Conservation (phyloP, 1,140 invertebrate species). For the Caenorhabditis remanei region DNA sequence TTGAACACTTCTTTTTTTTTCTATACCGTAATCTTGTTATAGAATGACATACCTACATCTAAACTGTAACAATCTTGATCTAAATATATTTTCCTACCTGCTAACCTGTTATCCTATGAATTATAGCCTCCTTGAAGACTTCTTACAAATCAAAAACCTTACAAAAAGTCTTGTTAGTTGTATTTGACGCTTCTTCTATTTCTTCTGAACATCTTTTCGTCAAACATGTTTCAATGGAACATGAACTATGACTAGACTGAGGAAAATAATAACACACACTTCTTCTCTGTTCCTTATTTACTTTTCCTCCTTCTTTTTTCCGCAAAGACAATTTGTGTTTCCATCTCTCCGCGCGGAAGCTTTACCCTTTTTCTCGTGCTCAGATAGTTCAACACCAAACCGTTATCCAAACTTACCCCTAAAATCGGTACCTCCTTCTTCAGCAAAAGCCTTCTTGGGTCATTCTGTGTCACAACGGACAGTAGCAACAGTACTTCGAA, state of each 20-base stretch:
- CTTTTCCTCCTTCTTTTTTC: conserved; percentile 11
- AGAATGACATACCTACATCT: too few species aligned
- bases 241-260: neutral
- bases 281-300: neutral
- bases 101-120: too few species aligned
- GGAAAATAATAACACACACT: conserved; percentile 11
- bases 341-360: conserved; percentile 23
- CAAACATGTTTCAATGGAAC: conserved; percentile 36
- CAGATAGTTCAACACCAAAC: conserved; percentile 34
- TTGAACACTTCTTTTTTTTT: too few species aligned
- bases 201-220: neutral
- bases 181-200: neutral
- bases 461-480: neutral
- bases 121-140: too few species aligned
- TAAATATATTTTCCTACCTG: too few species aligned
- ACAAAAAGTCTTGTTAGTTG: neutral
- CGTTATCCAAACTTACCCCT: conserved; percentile 25
- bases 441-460: neutral
- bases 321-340: conserved; percentile 28
- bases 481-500: neutral
- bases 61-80: neutral
- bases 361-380: neutral
- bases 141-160: neutral
- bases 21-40: too few species aligned
- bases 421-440: neutral